Base-by-base conservation (phyloP, 2,113 vertebrate species). In the Colius striatus region DNA sequence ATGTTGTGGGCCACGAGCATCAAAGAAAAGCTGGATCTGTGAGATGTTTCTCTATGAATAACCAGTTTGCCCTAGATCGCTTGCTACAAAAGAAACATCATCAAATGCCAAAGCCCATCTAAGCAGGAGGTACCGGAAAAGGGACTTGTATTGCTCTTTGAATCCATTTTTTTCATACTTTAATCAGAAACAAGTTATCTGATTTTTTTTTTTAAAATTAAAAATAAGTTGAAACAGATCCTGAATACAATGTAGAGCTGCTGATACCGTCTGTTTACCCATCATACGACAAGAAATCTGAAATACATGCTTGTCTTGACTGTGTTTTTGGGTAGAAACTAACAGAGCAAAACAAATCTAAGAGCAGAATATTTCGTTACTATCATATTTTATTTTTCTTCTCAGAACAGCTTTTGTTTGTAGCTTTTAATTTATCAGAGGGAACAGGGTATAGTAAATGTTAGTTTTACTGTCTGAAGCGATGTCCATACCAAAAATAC, bases 21-120 rank as follows among this genome's bases (percentile, higher is more conserved):
- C 66, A 90, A 73, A 95, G 71, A 72, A 60, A 78, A 60, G 41
- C 10, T 71, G 25, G 20, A 58, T 71, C 83, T 89, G 57, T 78
- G 73, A 63, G 75, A 45, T 91, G 4, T 89, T 95, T 87, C 71
- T 95, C 74, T 96, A 70, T 6, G 8, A 48, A 74, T 81, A 73
- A 66, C 34, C 58, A 89, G 63, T 80, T 34, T 75, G 68, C 45
- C 71, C 26, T 60, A 38, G 43, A 74, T 72, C 91, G 22, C 62
- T 63, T 91, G 65, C 54, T 67, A 50, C n/a, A 61, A 76, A 83
- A 79, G 77, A 82, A 86, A 34, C 7, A n/a, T 27, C 20, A 55
- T 66, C 48, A 91, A 62, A 84, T 87, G 41, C 22, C 30, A 38
- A 65, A 89, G 22, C 11, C 58, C 8, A 36, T 4, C 22, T 73